Conservation (phyloP, 2,113 vertebrate species). For the Ceratotherium simum region DNA sequence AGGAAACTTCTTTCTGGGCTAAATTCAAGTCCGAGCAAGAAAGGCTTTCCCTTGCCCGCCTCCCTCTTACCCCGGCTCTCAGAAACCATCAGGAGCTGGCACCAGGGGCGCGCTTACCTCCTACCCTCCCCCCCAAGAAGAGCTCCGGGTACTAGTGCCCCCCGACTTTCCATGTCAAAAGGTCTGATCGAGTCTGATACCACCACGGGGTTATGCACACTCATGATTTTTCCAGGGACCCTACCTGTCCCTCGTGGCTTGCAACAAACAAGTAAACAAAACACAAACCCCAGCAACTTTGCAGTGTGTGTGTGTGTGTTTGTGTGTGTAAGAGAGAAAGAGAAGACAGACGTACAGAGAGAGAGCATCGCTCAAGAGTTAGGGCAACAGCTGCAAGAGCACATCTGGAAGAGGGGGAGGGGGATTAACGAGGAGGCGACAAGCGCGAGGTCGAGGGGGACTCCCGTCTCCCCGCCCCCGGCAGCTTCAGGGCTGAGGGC, state of each 20-base stretch:
- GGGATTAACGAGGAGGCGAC: background rate
- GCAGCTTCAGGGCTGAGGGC: background rate
- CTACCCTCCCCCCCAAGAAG: background rate
- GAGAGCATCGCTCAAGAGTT: slow-evolving; percentile 39
- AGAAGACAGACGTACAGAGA: background rate
- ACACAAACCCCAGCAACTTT: slow-evolving; percentile 10
- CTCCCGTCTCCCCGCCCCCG: background rate
- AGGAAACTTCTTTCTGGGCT: slow-evolving; percentile 57
- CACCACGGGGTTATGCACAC: background rate
- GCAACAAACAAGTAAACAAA: slow-evolving; percentile 33
- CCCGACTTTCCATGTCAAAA: background rate
- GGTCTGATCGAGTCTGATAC: background rate
- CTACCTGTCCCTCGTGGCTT: slow-evolving; percentile 3
- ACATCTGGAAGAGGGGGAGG: slow-evolving; percentile 77
- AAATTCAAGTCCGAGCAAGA: background rate
- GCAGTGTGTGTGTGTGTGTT: background rate
- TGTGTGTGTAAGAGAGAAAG: background rate
- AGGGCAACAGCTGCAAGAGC: slow-evolving; percentile 64
- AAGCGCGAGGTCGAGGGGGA: background rate
- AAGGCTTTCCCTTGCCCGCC: background rate
- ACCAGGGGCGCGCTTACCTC: background rate
- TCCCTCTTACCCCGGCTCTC: background rate
- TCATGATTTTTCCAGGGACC: background rate
- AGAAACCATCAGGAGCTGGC: background rate
- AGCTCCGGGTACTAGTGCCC: background rate